phyloP scores from a whole-genome alignment of 2,888 invertebrate species.

The Congeria kusceri region DNA sequence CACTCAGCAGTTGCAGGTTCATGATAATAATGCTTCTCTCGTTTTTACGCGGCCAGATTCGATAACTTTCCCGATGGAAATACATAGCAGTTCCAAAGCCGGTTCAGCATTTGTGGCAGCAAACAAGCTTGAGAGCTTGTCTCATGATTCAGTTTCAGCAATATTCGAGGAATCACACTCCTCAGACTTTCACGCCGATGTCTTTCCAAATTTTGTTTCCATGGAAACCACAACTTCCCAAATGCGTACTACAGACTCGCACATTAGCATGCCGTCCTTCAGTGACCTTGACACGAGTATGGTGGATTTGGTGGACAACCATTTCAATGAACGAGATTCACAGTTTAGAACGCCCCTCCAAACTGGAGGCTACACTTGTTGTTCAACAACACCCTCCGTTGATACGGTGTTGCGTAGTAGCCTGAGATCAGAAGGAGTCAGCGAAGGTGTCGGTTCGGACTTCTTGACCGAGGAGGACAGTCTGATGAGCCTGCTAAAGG shows the following conservation, averaged over 20 bases:
- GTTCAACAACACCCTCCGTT: background rate
- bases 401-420: background rate
- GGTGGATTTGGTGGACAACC: background rate
- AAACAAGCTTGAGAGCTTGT: background rate
- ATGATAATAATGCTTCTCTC: background rate
- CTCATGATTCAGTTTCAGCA: background rate
- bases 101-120: background rate
- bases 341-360: background rate
- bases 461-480: constrained; percentile 52
- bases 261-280: background rate
- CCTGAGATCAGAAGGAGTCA: background rate
- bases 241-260: background rate
- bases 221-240: background rate
- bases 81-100: background rate
- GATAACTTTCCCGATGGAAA: background rate
- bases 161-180: background rate
- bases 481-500: constrained; percentile 42
- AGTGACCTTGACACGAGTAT: background rate
- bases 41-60: background rate
- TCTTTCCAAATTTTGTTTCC: no score
- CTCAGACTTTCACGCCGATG: no score
- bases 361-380: background rate
- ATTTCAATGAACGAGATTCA: background rate
- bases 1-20: background rate
- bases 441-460: background rate